A percentile compares a stretch with the other conserved stretches of the same genome.
Conservation (phyloP, 2,113 vertebrate genomes). For the Eclectus roratus region DNA sequence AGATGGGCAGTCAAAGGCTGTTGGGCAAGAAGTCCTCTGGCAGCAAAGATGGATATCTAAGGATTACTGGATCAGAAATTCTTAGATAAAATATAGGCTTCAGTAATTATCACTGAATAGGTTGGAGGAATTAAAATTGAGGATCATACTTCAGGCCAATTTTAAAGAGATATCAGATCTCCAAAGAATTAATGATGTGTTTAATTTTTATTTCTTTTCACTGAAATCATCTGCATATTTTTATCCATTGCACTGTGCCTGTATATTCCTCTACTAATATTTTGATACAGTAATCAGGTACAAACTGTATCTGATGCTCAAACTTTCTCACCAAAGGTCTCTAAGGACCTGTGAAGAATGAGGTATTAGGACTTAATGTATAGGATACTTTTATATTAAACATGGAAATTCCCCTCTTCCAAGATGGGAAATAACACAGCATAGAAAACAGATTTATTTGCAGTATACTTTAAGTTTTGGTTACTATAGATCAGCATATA, state of each 20-base stretch:
- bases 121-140: background rate
- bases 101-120: background rate
- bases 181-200: background rate
- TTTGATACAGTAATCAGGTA: background rate
- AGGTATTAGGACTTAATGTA: background rate
- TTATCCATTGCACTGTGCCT: background rate
- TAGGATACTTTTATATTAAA: background rate
- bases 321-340: background rate
- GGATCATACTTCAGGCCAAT: background rate
- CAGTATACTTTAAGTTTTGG: background rate
- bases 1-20: background rate
- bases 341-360: background rate
- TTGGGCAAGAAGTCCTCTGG: background rate
- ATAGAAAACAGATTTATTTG: background rate
- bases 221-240: background rate
- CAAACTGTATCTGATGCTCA: background rate
- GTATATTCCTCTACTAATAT: background rate
- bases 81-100: background rate
- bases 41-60: background rate
- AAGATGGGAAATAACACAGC: background rate
- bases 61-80: background rate
- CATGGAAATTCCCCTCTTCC: background rate
- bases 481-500: background rate
- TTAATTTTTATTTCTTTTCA: background rate
- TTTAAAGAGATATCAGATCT: background rate